Conservation (phyloP, 1,140 invertebrate species). For the Triops cancriformis region DNA sequence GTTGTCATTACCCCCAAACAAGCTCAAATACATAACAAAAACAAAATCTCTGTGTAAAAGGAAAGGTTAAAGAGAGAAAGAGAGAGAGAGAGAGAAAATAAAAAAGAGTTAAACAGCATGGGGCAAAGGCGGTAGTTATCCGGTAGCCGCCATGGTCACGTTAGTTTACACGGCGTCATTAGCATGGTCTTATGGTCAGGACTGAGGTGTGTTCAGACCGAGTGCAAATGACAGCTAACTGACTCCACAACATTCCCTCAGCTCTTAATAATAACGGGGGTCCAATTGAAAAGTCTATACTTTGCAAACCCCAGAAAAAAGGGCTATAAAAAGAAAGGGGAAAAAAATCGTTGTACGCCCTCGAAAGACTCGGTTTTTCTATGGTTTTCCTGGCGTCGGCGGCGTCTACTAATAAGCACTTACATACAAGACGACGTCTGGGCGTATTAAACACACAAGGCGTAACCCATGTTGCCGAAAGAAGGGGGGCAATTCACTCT, state of each 20-base stretch:
- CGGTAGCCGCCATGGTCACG: conserved; percentile 3
- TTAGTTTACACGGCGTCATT: conserved; percentile 8
- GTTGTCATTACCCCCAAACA: no score
- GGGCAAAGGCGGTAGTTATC: not conserved
- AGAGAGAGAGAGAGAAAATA: no score
- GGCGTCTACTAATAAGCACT: conserved; percentile 2
- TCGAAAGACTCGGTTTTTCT: not conserved
- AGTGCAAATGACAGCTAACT: conserved; percentile 10
- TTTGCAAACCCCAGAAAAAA: not conserved
- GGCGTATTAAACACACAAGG: conserved; percentile 4
- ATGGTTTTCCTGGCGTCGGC: conserved; percentile 4
- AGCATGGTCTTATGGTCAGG: conserved; percentile 12
- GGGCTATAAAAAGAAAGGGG: not conserved
- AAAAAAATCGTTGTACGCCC: not conserved
- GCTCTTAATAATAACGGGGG: not conserved
- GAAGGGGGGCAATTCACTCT: not conserved
- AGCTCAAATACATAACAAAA: not conserved
- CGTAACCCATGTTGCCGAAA: not conserved
- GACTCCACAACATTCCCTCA: conserved; percentile 12
- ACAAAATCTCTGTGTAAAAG: not conserved
- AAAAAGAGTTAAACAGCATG: not conserved
- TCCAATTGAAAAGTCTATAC: conserved; percentile 10
- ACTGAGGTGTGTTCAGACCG: conserved; percentile 12
- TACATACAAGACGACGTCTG: not conserved
- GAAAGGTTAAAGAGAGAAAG: not conserved